Evolutionary conservation across 2,888 invertebrate species (phyloP), one percentile per base, ranked within the genome.

Genomic region (Dolomedes plantarius): DNA sequence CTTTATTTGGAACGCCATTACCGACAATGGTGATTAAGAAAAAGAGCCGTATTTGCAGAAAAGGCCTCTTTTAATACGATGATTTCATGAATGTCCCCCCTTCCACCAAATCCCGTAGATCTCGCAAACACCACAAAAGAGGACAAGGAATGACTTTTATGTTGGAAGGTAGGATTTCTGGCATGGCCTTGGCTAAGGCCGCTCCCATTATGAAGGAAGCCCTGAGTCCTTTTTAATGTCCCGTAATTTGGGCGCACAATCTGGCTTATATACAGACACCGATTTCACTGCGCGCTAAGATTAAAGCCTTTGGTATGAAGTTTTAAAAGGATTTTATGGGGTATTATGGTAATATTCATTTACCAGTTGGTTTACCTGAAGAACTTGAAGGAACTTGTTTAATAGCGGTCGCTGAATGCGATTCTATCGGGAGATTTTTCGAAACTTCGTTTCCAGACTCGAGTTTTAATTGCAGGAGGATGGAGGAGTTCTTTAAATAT

Each of bases 131-230:
- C 75, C 82, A 82, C 82, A 82, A 82, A 82, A 82, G 75, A 69
- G 64, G 75, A 73, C 79, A 80, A 80, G 69, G 75, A 85, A 85
- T 85, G 83, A 85, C 83, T 85, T 85, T 85, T 85, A 85, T 85
- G 83, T 78, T 50, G 56, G 83, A 73, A 73, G 67, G 77, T 78
- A 50, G 83, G 83, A 85, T 85, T 85, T 85, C 77, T 85, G 67
- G 75, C 75, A 69, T 28, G 82, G 75, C 75, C 74, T 71, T 65
- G 82, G 75, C 73, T 72, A 72, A 71, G 39, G 72, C 77, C 72
- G 65, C 32, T 32, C 72, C 72, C 77, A 65, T 85, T 72, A 81
- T 62, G 73, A 36, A 23, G 69, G 50, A 64, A 77, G 72, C 73
- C 72, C 39, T 72, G 83, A 85, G 77, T 85, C 83, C 83, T 85